These are phyloP conservation scores for Auanema sp. DNA, from an alignment of 2,888 invertebrate species.

Conservation along the genomic window DNA sequence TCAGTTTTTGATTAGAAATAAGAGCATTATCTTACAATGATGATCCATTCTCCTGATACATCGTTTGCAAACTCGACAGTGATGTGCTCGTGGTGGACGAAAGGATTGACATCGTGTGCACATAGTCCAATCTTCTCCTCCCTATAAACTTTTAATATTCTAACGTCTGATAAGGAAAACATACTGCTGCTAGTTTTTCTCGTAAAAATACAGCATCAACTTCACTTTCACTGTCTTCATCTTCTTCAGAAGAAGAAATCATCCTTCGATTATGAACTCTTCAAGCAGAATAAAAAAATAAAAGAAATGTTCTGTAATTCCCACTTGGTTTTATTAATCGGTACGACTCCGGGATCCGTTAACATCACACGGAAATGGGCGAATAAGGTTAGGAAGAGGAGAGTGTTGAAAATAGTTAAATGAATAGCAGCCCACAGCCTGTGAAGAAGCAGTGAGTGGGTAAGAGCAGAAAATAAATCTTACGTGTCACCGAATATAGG, in stretches of 20 bases:
- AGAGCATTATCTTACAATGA: conserved; percentile 72
- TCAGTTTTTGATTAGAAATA: neutral
- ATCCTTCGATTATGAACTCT: neutral
- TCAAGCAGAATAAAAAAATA: neutral
- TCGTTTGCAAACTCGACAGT: conserved; percentile 82
- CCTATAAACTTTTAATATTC: neutral
- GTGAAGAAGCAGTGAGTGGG: neutral
- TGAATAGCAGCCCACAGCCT: conserved; percentile 77
- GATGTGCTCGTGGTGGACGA: conserved; percentile 81
- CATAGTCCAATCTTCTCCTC: conserved; percentile 71
- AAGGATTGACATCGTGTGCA: conserved; percentile 78
- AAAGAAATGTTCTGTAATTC: no score
- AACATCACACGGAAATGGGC: conserved; percentile 83
- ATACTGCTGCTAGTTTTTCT: neutral
- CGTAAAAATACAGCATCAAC: conserved; percentile 30
- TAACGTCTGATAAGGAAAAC: neutral
- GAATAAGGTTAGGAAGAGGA: conserved; percentile 76
- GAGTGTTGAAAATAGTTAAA: conserved; percentile 77
- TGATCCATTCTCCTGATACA: conserved; percentile 83
- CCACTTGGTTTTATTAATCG: conserved; percentile 72
- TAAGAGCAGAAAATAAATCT: conserved; percentile 16
- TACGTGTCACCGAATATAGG: conserved; percentile 82
- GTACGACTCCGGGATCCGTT: conserved; percentile 86
- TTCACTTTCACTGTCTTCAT: conserved; percentile 36
- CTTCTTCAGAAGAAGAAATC: conserved; percentile 22